Evolutionary conservation across 2,113 vertebrate genomes (phyloP).

Genomic region (Lonchura striata): DNA sequence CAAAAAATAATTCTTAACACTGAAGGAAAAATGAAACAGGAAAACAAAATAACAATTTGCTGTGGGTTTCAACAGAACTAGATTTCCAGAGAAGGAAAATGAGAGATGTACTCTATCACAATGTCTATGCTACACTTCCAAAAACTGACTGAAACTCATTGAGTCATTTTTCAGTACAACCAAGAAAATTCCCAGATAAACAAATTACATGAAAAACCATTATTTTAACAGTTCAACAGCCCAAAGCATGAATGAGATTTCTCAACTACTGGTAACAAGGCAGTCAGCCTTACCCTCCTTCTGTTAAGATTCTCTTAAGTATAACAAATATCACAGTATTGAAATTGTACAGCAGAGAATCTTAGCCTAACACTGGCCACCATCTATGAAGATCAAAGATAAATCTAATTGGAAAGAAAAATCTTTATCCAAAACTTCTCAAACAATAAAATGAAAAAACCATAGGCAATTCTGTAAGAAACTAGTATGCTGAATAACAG

Average conservation of each 20-base stretch:
- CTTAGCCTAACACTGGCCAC: background rate
- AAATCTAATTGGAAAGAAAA: background rate
- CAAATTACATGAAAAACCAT: background rate
- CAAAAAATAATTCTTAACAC: background rate
- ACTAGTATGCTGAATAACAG: background rate
- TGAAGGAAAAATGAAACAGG: background rate
- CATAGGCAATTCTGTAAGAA: background rate
- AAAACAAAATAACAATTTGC: background rate
- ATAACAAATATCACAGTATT: background rate
- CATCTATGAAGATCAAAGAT: background rate
- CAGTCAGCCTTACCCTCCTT: background rate
- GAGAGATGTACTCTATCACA: background rate
- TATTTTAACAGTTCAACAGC: background rate
- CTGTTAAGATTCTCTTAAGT: background rate
- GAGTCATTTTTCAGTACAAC: background rate
- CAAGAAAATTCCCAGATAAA: background rate
- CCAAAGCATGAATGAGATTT: background rate
- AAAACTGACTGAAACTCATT: background rate
- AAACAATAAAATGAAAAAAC: background rate
- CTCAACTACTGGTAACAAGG: background rate
- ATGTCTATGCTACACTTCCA: background rate
- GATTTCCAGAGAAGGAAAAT: background rate
- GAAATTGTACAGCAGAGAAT: background rate
- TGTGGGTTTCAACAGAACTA: background rate
- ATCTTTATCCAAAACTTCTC: background rate